A percentile compares a stretch with the other conserved stretches of the same genome.
Conservation (phyloP, 2,797 vertebrate species). For the Morus bassanus region DNA sequence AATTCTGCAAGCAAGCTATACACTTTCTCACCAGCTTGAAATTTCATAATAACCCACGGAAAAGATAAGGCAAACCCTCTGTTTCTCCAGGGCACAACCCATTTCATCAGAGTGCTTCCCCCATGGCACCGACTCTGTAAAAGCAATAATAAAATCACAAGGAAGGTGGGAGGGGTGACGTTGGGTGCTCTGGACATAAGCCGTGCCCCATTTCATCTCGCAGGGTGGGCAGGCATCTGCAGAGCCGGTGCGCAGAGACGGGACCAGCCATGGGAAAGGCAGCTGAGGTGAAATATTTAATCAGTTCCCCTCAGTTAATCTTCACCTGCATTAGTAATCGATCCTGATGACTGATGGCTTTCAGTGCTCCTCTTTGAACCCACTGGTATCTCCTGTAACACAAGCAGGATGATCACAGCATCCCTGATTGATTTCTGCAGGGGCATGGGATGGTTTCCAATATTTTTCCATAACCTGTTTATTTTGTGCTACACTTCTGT, state of each 20-base stretch:
- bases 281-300: background rate
- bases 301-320: background rate
- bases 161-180: background rate
- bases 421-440: background rate
- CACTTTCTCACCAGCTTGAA: background rate
- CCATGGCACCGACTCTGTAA: background rate
- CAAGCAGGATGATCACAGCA: background rate
- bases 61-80: background rate
- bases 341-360: background rate
- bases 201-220: background rate
- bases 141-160: background rate
- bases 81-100: background rate
- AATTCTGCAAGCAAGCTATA: background rate
- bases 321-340: accelerated
- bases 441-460: background rate
- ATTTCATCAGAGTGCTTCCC: background rate
- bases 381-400: accelerated
- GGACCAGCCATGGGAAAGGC: accelerated
- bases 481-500: background rate
- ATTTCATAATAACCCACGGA: background rate
- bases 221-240: background rate
- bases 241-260: background rate
- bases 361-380: background rate
- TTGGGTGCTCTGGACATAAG: accelerated
- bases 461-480: background rate